phyloP scores from a whole-genome alignment of 1,140 invertebrate genomes.

The Metopolophium dirhodum region DNA sequence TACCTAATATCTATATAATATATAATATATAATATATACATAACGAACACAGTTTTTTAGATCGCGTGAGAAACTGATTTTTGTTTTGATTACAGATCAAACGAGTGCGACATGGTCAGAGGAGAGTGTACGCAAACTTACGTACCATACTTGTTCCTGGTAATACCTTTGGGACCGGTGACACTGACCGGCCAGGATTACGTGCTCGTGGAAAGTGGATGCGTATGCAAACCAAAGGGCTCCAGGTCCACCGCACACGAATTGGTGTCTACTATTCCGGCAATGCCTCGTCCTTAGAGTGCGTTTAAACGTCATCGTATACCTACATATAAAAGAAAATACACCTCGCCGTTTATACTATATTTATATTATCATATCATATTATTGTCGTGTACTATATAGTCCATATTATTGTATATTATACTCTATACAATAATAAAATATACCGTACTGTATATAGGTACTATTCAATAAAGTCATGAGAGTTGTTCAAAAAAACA shows the following conservation, averaged over 20 bases:
- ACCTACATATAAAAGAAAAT: neutral
- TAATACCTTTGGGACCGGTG: constrained; percentile 87
- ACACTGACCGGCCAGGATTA: constrained; percentile 91
- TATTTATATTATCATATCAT: neutral
- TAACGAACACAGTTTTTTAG: too few species aligned
- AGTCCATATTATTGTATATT: neutral
- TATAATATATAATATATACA: too few species aligned
- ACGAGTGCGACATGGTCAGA: constrained; percentile 84
- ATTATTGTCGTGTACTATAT: neutral
- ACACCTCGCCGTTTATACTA: neutral
- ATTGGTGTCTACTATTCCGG: constrained; percentile 38
- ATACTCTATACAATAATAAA: neutral
- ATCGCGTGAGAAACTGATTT: constrained; percentile 34
- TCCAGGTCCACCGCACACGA: constrained; percentile 62
- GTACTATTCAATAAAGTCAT: neutral
- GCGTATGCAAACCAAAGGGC: constrained; percentile 86
- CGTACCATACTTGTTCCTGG: constrained; percentile 88
- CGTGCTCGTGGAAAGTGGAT: constrained; percentile 89
- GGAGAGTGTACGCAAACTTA: constrained; percentile 91
- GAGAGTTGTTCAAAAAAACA: neutral
- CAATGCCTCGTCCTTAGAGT: constrained; percentile 34
- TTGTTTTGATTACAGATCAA: constrained; percentile 70
- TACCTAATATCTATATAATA: neutral
- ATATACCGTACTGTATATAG: neutral
- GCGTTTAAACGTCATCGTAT: neutral